A percentile compares a stretch with the other conserved stretches of the same genome.
phyloP scores from a whole-genome alignment of 2,113 vertebrate species.

The Scatophagus argus region DNA sequence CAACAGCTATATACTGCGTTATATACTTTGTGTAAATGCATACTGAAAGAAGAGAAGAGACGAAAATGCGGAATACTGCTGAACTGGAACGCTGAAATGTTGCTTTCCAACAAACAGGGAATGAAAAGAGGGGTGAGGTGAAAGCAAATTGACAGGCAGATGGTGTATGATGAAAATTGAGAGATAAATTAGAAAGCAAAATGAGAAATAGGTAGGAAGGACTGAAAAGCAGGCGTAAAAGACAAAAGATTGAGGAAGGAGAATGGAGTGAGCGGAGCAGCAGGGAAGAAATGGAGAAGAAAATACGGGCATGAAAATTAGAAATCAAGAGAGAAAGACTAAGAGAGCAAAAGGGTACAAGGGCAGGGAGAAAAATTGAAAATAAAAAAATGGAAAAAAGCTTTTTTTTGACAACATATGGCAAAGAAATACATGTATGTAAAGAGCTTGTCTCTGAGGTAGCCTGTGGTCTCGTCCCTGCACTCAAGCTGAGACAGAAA shows the following conservation, averaged over 20 bases:
- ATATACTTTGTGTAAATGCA: slow-evolving; percentile 61
- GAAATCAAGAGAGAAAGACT: slow-evolving; percentile 40
- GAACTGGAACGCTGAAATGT: slow-evolving; percentile 49
- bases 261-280: slow-evolving; percentile 48
- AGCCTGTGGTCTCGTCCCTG: slow-evolving; percentile 62
- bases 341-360: slow-evolving; percentile 12
- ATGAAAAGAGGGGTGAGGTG: slow-evolving; percentile 45
- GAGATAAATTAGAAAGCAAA: slow-evolving; percentile 73
- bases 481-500: slow-evolving; percentile 72
- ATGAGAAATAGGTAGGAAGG: slow-evolving; percentile 58
- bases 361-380: slow-evolving; percentile 22
- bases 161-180: slow-evolving; percentile 69
- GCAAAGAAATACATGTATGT: slow-evolving; percentile 50
- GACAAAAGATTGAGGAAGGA: slow-evolving; percentile 36
- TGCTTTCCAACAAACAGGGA: slow-evolving; percentile 53
- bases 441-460: slow-evolving; percentile 60
- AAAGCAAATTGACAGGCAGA: slow-evolving; percentile 69
- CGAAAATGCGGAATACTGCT: slow-evolving; percentile 39
- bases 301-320: slow-evolving; percentile 56
- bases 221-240: slow-evolving; percentile 53
- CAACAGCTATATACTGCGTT: slow-evolving; percentile 65
- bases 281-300: slow-evolving; percentile 48
- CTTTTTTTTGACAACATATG: slow-evolving; percentile 42
- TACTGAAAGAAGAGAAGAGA: slow-evolving; percentile 51
- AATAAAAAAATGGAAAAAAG: slow-evolving; percentile 41